Evolutionary conservation across 2,888 invertebrate species (phyloP), one percentile per base, ranked within the genome.

Genomic region (Clivina fossor): DNA sequence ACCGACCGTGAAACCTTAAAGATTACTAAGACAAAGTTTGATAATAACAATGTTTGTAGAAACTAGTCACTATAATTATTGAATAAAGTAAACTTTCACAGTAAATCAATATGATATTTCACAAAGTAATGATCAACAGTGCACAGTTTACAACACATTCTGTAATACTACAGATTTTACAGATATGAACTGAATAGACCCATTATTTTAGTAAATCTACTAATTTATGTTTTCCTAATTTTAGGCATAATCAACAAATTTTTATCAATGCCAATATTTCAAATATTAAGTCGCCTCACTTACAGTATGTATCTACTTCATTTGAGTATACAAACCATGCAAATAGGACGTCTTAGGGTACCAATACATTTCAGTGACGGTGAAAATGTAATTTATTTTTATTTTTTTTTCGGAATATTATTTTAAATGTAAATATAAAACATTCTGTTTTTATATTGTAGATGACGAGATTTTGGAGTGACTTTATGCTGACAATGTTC

Each of bases 281-380:
- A 78, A 67, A 68, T 80, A 8, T 71, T 80, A 1, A 76, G 77
- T 1, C 74, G 78, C 9, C 69, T 82, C 8, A 79, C 80, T 0
- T 82, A 78, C 60, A 78, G 78, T 5, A 74, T 80, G 66, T 82
- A 79, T 61, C 64, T 82, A 7, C 62, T 78, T 0, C 81, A 82
- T 64, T 64, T 76, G 8, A 69, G 75, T 0, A 66, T 78, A 41
- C 58, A 66, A 11, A 30, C 61, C 2, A 38, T 64, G 7, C 61
- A 60, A 24, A 43, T 64, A 13, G 69, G 62, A 4, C 53, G 58
- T 35, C 50, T 60, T 13, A 55, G 66, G 54, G 63, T 62, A 18
- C 60, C 64, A 8, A 57, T 59, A 19, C 64, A 66, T 48, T 63
- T 66, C 24, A 57, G 53, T 4, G 63, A 69, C 59, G 66, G 65